phyloP scores from a whole-genome alignment of 2,113 vertebrate species.

The Petrocephalus microphthalmus region DNA sequence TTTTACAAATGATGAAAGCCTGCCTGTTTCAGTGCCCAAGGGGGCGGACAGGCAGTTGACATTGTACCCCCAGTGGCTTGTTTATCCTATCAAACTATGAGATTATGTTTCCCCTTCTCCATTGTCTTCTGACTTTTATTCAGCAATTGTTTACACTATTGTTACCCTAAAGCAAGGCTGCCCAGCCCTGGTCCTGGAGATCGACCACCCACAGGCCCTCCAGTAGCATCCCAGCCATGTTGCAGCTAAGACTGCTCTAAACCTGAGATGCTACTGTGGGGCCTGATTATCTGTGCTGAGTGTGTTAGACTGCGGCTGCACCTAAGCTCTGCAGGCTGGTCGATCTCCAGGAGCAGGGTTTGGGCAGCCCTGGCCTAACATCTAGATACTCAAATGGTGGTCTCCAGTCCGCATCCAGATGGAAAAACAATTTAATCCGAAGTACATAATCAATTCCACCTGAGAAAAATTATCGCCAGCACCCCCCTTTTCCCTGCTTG shows the following conservation, averaged over 20 bases:
- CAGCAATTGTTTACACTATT: background rate
- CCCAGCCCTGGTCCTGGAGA: too few relatives aligned
- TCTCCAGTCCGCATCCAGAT: background rate
- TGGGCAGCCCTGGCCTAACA: background rate
- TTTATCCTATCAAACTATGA: background rate
- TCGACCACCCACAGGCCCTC: too few relatives aligned
- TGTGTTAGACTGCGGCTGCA: too few relatives aligned
- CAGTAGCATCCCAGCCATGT: too few relatives aligned
- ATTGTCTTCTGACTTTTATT: background rate
- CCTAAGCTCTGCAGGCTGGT: too few relatives aligned
- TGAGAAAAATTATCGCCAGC: background rate
- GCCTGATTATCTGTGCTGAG: too few relatives aligned
- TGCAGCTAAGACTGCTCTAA: too few relatives aligned
- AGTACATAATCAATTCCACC: background rate
- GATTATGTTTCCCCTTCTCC: background rate
- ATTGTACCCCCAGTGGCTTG: background rate
- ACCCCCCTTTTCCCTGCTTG: background rate
- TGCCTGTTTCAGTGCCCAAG: background rate
- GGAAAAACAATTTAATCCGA: background rate
- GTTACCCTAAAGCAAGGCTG: too few relatives aligned
- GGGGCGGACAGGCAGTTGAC: background rate
- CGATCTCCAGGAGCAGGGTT: too few relatives aligned
- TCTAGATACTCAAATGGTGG: background rate
- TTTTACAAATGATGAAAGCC: background rate
- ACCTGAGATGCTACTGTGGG: too few relatives aligned